Percentiles rank a stretch among this genome's conserved stretches.
phyloP scores from a whole-genome alignment of 1,140 invertebrate genomes.

The Glossosoma conforme region DNA sequence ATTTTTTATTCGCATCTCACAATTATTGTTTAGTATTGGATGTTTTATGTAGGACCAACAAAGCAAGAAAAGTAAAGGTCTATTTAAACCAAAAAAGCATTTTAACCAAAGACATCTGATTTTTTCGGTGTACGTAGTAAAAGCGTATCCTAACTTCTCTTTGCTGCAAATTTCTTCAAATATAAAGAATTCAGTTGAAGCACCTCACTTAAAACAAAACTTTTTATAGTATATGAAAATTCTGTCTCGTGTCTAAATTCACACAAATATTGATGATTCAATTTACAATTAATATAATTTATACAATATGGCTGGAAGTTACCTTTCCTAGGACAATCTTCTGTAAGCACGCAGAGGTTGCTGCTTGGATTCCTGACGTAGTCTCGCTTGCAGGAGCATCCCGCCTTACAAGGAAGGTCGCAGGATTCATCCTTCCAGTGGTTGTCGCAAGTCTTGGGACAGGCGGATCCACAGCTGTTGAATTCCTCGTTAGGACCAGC shows the following conservation, averaged over 20 bases:
- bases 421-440: background rate
- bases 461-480: constrained; percentile 6
- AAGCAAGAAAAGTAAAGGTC: no score
- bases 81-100: no score
- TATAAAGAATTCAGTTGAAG: background rate
- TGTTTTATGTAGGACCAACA: no score
- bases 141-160: no score
- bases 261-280: constrained; percentile 2
- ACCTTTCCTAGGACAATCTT: constrained; percentile 9
- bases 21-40: no score
- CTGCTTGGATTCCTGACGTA: constrained; percentile 5
- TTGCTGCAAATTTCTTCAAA: constrained; percentile 1
- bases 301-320: background rate
- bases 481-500: background rate
- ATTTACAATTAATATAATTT: background rate
- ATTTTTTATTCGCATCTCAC: no score
- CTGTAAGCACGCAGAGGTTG: constrained; percentile 6
- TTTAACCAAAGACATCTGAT: no score
- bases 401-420: constrained; percentile 4
- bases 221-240: no score
- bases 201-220: no score
- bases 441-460: constrained; percentile 10
- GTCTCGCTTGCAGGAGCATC: constrained; percentile 10
- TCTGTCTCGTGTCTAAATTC: background rate
- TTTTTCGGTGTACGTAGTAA: no score